Evolutionary conservation across 2,888 invertebrate species (phyloP).

Genomic region (Zaprionus obscuricornis): DNA sequence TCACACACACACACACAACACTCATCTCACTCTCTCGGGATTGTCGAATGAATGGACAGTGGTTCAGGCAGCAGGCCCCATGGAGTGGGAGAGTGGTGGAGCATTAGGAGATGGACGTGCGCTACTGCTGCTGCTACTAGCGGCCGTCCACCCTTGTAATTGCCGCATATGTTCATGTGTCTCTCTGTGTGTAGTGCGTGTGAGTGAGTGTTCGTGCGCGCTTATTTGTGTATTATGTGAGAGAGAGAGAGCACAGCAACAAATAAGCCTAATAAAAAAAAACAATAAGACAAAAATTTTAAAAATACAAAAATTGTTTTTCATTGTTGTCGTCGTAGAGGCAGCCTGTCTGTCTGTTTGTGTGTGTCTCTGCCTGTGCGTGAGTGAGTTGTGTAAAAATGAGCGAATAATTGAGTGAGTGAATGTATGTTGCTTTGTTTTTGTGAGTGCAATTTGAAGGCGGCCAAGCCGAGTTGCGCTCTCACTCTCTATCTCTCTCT

Average conservation of each 20-base stretch:
- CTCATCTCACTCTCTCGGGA: conserved; percentile 34
- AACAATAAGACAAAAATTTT: conserved; percentile 63
- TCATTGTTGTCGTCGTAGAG: conserved; percentile 62
- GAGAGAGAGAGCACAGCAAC: conserved; percentile 40
- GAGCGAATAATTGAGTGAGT: background rate
- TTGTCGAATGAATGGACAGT: conserved; percentile 63
- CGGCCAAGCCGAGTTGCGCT: conserved; percentile 18
- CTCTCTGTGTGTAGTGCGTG: conserved; percentile 28
- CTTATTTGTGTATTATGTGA: conserved; percentile 29
- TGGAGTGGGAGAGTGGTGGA: conserved; percentile 6
- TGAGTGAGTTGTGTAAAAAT: background rate
- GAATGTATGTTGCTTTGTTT: conserved; percentile 19
- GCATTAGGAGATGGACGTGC: conserved; percentile 27
- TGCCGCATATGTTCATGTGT: conserved; percentile 39
- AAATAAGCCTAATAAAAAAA: conserved; percentile 41
- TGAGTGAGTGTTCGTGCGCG: conserved; percentile 17
- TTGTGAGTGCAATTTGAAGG: conserved; percentile 47
- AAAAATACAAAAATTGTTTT: conserved; percentile 52
- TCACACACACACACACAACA: too few species aligned
- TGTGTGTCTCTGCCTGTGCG: conserved; percentile 15
- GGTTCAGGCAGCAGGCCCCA: conserved; percentile 47
- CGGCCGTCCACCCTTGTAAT: conserved; percentile 74
- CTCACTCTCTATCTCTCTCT: conserved; percentile 5
- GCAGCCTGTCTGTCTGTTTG: conserved; percentile 2
- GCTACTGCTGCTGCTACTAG: conserved; percentile 30